Conservation (phyloP, 2,888 invertebrate species). For the Anticlea derivata region DNA sequence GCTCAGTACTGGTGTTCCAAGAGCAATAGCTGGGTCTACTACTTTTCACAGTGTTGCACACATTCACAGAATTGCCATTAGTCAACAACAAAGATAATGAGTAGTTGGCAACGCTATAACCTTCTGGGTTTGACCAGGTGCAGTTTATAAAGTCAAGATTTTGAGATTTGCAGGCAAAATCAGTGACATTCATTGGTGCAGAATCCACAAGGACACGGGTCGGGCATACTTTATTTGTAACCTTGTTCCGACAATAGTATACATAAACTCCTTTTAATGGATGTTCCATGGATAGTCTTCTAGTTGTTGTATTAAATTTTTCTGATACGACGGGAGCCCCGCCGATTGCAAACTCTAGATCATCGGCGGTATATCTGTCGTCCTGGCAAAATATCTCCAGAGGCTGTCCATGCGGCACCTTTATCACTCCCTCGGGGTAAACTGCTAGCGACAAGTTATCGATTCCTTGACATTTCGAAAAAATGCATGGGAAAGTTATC, state of each 20-base stretch:
- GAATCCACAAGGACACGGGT: conserved; percentile 71
- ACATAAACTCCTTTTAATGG: conserved; percentile 79
- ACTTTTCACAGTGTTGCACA: conserved; percentile 46
- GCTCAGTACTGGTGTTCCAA: conserved; percentile 60
- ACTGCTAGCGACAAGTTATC: conserved; percentile 61
- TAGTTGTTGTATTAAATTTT: conserved; percentile 85
- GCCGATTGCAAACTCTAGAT: conserved; percentile 69
- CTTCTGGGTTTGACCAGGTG: conserved; percentile 85
- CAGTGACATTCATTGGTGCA: conserved; percentile 85
- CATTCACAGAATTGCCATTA: conserved; percentile 46
- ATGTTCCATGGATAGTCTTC: conserved; percentile 80
- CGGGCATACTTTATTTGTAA: conserved; percentile 53
- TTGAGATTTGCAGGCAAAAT: conserved; percentile 89
- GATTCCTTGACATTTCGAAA: conserved; percentile 60
- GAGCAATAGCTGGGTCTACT: conserved; percentile 50
- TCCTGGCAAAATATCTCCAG: conserved; percentile 87
- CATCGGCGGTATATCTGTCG: conserved; percentile 64
- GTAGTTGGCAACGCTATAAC: conserved; percentile 64
- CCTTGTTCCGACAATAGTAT: conserved; percentile 81
- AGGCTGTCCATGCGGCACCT: conserved; percentile 83
- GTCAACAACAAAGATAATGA: conserved; percentile 56
- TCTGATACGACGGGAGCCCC: conserved; percentile 56
- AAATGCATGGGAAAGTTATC: conserved; percentile 64
- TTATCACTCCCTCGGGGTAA: conserved; percentile 82
- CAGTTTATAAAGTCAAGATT: conserved; percentile 91